Conservation (phyloP, 2,888 invertebrate genomes). For the Rutpela maculata region DNA sequence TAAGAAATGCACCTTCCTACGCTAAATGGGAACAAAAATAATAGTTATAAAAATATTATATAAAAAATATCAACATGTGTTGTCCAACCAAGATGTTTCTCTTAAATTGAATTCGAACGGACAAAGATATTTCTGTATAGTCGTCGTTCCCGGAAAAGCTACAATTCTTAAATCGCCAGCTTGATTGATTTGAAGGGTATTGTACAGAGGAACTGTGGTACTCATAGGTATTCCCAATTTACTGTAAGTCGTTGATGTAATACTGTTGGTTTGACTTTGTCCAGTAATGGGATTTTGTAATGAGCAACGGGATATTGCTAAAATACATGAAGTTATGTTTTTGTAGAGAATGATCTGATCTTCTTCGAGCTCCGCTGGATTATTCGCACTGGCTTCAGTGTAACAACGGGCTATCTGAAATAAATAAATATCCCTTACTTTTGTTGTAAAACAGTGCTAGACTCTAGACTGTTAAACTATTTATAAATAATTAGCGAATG, state of each 20-base stretch:
- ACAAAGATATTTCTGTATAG: slow-evolving; percentile 77
- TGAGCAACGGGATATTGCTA: slow-evolving; percentile 80
- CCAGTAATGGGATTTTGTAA: slow-evolving; percentile 81
- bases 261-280: slow-evolving; percentile 76
- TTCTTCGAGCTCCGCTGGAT: slow-evolving; percentile 74
- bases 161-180: slow-evolving; percentile 77
- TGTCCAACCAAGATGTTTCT: slow-evolving; percentile 70
- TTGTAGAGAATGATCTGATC: slow-evolving; percentile 77
- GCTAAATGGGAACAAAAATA: too few species aligned
- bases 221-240: slow-evolving; percentile 62
- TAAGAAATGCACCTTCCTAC: too few species aligned
- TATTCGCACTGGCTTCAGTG: slow-evolving; percentile 75
- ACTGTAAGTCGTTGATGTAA: slow-evolving; percentile 67
- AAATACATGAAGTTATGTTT: slow-evolving; percentile 81
- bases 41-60: too few species aligned
- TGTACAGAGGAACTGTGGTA: slow-evolving; percentile 72
- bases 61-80: slow-evolving; percentile 56
- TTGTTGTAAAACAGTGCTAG: too few species aligned
- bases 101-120: slow-evolving; percentile 75
- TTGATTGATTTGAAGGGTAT: slow-evolving; percentile 77
- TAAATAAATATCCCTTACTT: slow-evolving; percentile 22
- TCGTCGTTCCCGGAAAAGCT: slow-evolving; percentile 75
- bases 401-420: slow-evolving; percentile 76
- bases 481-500: neutral
- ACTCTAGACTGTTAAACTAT: too few species aligned